Evolutionary conservation across 2,113 vertebrate species (phyloP).

Genomic region (Dipodomys merriami): DNA sequence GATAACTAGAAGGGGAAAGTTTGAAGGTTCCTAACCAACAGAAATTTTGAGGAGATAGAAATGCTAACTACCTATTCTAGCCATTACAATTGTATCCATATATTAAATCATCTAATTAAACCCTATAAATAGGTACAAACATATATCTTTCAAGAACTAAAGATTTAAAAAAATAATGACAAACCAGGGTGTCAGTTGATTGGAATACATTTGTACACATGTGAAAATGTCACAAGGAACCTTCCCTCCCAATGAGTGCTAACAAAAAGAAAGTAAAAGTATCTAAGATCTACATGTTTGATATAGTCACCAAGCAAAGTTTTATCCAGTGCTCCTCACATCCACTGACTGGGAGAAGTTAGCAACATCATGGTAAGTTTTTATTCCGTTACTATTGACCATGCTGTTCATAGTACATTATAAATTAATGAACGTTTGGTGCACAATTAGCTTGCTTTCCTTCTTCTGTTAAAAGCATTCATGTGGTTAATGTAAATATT

Average conservation of each 20-base stretch:
- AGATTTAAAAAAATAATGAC: not conserved
- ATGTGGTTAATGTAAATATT: not conserved
- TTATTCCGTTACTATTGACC: not conserved
- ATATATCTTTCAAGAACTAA: not conserved
- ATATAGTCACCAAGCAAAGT: not conserved
- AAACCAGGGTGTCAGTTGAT: too few species aligned
- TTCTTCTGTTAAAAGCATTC: not conserved
- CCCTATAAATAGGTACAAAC: not conserved
- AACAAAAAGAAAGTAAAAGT: not conserved
- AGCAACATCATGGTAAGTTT: not conserved
- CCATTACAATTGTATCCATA: not conserved
- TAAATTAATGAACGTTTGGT: not conserved
- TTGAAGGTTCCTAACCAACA: not conserved
- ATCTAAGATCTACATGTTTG: not conserved
- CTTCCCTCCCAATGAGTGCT: too few species aligned
- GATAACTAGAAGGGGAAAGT: not conserved
- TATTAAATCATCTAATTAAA: not conserved
- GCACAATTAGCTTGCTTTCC: not conserved
- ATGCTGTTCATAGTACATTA: not conserved
- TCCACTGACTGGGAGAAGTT: not conserved
- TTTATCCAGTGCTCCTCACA: not conserved
- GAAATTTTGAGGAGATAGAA: not conserved
- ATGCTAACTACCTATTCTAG: not conserved
- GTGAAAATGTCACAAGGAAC: too few species aligned
- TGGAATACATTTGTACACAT: too few species aligned